Evolutionary conservation across 2,888 invertebrate genomes (phyloP), one percentile per base, ranked within the genome.

Genomic region (Caenorhabditis auriculariae): DNA sequence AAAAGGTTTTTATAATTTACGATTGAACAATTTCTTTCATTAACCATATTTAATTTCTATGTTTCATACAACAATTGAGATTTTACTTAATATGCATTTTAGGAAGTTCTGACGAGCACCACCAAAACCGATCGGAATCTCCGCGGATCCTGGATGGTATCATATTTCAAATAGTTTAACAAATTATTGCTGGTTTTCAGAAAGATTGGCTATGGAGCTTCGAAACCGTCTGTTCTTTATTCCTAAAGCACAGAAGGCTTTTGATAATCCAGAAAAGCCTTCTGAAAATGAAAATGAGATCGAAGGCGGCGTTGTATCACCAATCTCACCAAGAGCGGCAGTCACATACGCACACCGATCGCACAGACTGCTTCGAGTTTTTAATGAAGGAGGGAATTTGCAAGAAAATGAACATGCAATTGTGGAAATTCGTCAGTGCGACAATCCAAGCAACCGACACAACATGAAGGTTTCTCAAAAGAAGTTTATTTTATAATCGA

Each of bases 71-170:
- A 24, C 44, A 43, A 23, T 19, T 43, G n/a, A 24, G 17, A 21
- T 24, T 43, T 43, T 23, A n/a, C n/a, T 37, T 58, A 52, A 52
- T 44, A 52, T 52, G 12, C 43, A 52, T 52, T 52, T 52, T 43
- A 52, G 52, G 52, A 5, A n/a, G 26, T 15, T 52, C 44, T 42
- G n/a, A n/a, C 52, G 52, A 27, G 17, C 28, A 41, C 28, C 50
- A 39, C 41, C 50, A 6, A 42, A 19, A 50, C 17, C 50, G 50
- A 26, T 49, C 49, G 15, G 49, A 49, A 23, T 39, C 49, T 7
- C 41, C 49, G 21, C 24, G 24, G 15, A 23, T 49, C 39, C 17
- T 49, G 38, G 41, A 49, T 49, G 39, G 49, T 49, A 49, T 49
- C 24, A 41, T 41, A 39, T 49, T 49, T 49, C 26, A 49, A 49